These are phyloP conservation scores for Chionoecetes opilio DNA, from an alignment of 1,140 invertebrate species.

Conservation along the genomic window DNA sequence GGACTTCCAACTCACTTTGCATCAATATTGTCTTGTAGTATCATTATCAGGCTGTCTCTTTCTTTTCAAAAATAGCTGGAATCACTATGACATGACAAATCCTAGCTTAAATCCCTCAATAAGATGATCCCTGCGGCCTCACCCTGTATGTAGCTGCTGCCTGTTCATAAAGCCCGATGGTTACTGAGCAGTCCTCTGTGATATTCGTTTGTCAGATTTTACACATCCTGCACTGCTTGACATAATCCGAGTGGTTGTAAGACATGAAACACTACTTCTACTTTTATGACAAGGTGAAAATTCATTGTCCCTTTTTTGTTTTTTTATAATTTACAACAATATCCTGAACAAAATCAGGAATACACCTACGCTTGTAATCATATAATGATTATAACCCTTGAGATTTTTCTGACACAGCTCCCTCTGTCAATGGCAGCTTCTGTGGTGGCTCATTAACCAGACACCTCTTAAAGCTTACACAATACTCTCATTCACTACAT, in stretches of 20 bases:
- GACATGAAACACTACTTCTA: conserved; percentile 19
- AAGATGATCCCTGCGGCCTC: neutral
- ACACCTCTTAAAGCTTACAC: conserved; percentile 22
- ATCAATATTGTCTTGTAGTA: neutral
- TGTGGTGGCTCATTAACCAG: neutral
- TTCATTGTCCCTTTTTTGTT: neutral
- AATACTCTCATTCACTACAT: neutral
- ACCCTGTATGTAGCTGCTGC: no score
- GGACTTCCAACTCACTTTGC: neutral
- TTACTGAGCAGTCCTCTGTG: neutral
- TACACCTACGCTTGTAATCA: neutral
- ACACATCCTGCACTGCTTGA: neutral
- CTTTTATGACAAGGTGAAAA: conserved; percentile 19
- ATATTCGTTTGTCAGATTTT: neutral
- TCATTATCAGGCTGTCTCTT: neutral
- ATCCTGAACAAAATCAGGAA: conserved; percentile 45
- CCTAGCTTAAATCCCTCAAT: neutral
- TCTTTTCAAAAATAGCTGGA: neutral
- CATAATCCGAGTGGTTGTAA: neutral
- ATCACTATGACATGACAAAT: no score
- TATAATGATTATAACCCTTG: conserved; percentile 19
- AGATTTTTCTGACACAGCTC: conserved; percentile 32
- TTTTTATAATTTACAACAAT: neutral
- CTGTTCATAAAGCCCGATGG: neutral
- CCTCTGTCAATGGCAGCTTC: conserved; percentile 41